These are phyloP conservation scores for Pangasius sanitwongsei DNA, from an alignment of 2,797 vertebrate species.

Conservation along the genomic window DNA sequence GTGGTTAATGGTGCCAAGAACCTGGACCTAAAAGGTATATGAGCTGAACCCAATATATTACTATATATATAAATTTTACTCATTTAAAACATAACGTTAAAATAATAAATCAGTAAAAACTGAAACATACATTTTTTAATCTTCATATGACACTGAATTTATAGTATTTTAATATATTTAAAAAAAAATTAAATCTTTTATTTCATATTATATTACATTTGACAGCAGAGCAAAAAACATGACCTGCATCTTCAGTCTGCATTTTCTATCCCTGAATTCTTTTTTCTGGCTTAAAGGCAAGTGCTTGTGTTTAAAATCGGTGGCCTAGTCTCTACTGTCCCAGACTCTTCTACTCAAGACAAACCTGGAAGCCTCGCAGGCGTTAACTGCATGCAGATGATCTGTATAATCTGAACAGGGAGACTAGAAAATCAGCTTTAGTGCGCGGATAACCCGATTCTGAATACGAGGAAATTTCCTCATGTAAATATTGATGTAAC, in stretches of 20 bases:
- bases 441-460: neutral
- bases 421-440: neutral
- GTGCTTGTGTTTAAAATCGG: neutral
- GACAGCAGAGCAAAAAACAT: neutral
- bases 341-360: neutral
- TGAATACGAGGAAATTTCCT: neutral
- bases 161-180: neutral
- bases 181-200: neutral
- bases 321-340: neutral
- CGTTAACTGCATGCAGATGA: neutral
- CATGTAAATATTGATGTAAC: neutral
- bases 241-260: neutral
- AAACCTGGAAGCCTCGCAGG: neutral
- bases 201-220: neutral
- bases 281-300: neutral
- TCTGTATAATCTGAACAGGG: neutral
- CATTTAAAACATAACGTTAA: neutral
- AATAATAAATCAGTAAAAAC: neutral
- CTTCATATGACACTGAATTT: neutral
- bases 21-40: slow-evolving; percentile 87
- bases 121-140: too few species aligned
- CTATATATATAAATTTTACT: neutral
- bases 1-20: slow-evolving; percentile 98
- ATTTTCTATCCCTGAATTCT: neutral
- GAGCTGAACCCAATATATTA: neutral